Evolutionary conservation across 2,113 vertebrate genomes (phyloP).

Genomic region (Tringa solitaria): DNA sequence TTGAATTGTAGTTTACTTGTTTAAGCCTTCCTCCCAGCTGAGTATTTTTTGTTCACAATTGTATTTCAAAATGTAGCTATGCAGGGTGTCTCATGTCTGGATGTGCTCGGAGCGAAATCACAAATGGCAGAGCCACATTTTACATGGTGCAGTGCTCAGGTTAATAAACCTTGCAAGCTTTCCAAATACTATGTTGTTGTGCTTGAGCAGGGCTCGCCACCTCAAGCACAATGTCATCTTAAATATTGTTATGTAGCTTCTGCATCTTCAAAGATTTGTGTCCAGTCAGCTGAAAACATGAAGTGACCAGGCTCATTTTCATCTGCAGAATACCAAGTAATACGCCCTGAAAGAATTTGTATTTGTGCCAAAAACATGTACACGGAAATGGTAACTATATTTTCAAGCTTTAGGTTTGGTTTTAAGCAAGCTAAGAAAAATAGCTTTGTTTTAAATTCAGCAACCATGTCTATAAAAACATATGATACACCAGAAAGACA

Average conservation of each 20-base stretch:
- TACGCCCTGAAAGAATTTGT: neutral
- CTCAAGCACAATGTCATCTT: conserved; percentile 2
- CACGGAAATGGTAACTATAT: neutral
- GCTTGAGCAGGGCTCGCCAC: neutral
- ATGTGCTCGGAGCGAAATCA: neutral
- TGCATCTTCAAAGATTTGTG: neutral
- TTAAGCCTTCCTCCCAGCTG: neutral
- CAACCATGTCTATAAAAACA: neutral
- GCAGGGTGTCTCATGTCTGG: neutral
- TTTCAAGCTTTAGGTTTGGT: neutral
- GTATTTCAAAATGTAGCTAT: neutral
- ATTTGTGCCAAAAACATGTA: neutral
- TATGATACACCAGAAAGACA: neutral
- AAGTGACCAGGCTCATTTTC: neutral
- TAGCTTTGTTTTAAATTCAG: neutral
- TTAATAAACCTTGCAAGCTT: conserved; percentile 23
- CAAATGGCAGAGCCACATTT: neutral
- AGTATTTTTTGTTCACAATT: neutral
- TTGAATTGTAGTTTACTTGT: neutral
- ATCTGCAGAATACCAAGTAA: neutral
- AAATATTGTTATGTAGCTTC: neutral
- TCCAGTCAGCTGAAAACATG: neutral
- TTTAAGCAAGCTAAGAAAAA: neutral
- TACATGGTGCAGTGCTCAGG: neutral
- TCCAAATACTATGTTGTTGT: neutral